Evolutionary conservation across 2,113 vertebrate species (phyloP), one percentile per base, ranked within the genome.

Genomic region (Miniopterus natalensis): DNA sequence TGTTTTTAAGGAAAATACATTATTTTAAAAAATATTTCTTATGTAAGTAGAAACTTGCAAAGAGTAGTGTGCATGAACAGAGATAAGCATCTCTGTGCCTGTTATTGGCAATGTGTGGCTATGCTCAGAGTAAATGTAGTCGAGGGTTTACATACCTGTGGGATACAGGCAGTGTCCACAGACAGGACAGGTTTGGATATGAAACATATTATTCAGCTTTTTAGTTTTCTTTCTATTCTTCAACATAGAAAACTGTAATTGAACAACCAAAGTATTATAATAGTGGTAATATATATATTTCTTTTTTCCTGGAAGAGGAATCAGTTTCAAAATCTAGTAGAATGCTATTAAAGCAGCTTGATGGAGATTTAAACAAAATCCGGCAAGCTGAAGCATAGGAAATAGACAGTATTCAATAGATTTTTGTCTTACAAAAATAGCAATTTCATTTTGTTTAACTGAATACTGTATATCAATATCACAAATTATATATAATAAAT

Each of bases 11-110:
- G 18, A 63, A 91, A 88, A 90, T 55, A 74, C 10, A 55, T 42
- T 84, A 68, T 92, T 96, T 47, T 84, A 91, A 70, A 47, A 59
- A 80, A 96, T 79, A 49, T 68, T 96, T 29, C 78, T 53, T 40
- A 63, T 36, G 2, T 93, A 49, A 88, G n/a, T 23, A 80, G n/a
- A 90, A 53, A 79, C 4, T 53, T 40, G 49, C 11, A 63, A n/a
- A 80, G 71, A 90, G 23, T 1, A n/a, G 55, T 14, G 12, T 10
- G 23, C 7, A 40, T n/a, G 12, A 81, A 40, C 3, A 65, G 51
- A 57, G 40, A 57, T 9, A 53, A 84, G 71, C 31, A 80, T 49
- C 57, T 45, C 3, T 27, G 42, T 27, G 55, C 29, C 45, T 4
- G 6, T n/a, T 45, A 40, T 0, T 1, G 68, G 29, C 8, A 3